Conservation (phyloP, 1,140 invertebrate species). For the Epicauta chinensis region DNA sequence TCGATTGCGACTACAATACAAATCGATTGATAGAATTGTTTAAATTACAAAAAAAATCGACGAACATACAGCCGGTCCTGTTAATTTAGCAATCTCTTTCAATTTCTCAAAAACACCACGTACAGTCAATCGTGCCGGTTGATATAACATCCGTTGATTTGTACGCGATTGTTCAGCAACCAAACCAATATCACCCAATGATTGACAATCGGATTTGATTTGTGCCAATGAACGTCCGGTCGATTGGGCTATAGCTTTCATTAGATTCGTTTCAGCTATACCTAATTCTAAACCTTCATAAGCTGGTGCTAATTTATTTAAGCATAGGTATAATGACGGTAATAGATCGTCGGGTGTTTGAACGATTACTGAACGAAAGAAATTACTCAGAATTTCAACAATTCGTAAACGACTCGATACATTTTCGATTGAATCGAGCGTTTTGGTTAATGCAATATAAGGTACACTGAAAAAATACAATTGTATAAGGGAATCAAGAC, state of each 20-base stretch:
- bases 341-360: slow-evolving; percentile 84
- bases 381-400: slow-evolving; percentile 90
- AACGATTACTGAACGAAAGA: slow-evolving; percentile 86
- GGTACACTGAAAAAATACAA: slow-evolving; percentile 63
- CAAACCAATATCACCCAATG: slow-evolving; percentile 84
- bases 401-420: slow-evolving; percentile 88
- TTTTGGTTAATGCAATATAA: slow-evolving; percentile 86
- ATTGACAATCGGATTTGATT: slow-evolving; percentile 75
- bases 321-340: slow-evolving; percentile 86
- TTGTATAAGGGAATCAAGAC: too few species aligned
- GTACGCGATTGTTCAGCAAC: slow-evolving; percentile 86
- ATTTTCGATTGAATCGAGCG: slow-evolving; percentile 86
- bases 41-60: background rate
- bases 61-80: slow-evolving; percentile 58
- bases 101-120: slow-evolving; percentile 77
- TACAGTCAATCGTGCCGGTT: slow-evolving; percentile 60
- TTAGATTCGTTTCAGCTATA: slow-evolving; percentile 87
- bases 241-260: slow-evolving; percentile 91
- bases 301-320: slow-evolving; percentile 92
- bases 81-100: slow-evolving; percentile 84
- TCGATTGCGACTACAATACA: slow-evolving; percentile 44
- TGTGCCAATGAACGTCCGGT: slow-evolving; percentile 82
- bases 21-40: background rate
- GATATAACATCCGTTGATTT: slow-evolving; percentile 85
- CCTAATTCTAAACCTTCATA: slow-evolving; percentile 74